Evolutionary conservation across 2,113 vertebrate genomes (phyloP), one percentile per base, ranked within the genome.

Genomic region (Xiphophorus maculatus): DNA sequence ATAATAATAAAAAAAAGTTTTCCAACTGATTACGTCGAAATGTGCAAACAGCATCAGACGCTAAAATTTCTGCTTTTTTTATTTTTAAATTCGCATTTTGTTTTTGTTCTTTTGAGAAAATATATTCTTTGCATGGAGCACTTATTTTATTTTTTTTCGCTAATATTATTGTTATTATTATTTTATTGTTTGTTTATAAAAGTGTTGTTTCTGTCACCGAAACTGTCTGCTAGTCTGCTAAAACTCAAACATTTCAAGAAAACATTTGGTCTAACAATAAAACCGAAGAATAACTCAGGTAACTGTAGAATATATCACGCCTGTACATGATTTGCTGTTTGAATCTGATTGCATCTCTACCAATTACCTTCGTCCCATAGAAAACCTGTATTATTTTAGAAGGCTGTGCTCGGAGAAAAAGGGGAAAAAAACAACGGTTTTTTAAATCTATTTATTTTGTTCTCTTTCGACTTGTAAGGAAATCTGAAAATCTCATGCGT

Each of bases 221-320:
- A 73, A 77, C 83, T 87, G 84, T 84, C 88, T 88, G 66, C 51
- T 76, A 79, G 66, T 76, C 81, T 82, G 81, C 69, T 76, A 63
- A 83, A 89, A 80, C 83, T 85, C 81, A 84, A 85, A 91, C 88
- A 89, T 81, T 93, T 83, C 73, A 81, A 87, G 83, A 87, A 88
- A 88, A 85, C 22, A 58, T 93, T 89, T 91, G 87, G 89, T 90
- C 85, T 87, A 89, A 90, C 51, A 58, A 25, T 71, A 88, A 92
- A 91, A 89, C 92, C 87, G 88, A 88, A 91, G 87, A 93, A 89
- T 86, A 92, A 94, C 95, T 95, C 95, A 95, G 95, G 95, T 93
- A 95, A 93, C 80, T 88, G 83, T 81, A 66, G 87, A 89, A 89
- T 74, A 83, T 86, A 84, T 86, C 84, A 88, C 86, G 81, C 88